Evolutionary conservation across 2,797 vertebrate species (phyloP).

Genomic region (Melanogrammus aeglefinus): DNA sequence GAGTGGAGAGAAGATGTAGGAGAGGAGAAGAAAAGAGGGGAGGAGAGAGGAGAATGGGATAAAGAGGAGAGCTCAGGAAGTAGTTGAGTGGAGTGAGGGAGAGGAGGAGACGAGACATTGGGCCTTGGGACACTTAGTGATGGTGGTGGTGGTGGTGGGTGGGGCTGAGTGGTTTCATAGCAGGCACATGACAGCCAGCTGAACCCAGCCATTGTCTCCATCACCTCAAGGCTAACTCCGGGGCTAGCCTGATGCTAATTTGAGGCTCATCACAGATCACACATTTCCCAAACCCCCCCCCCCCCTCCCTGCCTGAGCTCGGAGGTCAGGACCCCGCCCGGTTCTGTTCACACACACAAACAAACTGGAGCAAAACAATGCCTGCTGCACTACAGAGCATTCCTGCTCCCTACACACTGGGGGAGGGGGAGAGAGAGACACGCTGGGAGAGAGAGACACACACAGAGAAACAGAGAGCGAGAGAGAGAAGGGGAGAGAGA

Average conservation of each 20-base stretch:
- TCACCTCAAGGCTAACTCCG: slow-evolving; percentile 7
- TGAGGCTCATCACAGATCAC: slow-evolving; percentile 46
- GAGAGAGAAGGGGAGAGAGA: background rate
- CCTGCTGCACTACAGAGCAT: slow-evolving; percentile 39
- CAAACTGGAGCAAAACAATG: slow-evolving; percentile 66
- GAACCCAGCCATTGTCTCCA: slow-evolving; percentile 27
- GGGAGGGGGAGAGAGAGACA: slow-evolving; percentile 33
- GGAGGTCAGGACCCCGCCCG: slow-evolving; percentile 63
- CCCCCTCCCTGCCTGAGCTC: background rate
- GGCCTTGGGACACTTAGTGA: background rate
- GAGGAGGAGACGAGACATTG: background rate
- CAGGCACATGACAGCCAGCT: slow-evolving; percentile 15
- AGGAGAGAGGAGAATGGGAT: background rate
- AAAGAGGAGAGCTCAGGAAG: too few relatives aligned
- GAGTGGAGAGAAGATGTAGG: background rate
- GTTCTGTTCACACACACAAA: slow-evolving; percentile 57
- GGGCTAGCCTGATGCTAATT: slow-evolving; percentile 16
- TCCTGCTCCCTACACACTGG: slow-evolving; percentile 40
- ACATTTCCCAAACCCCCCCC: slow-evolving; percentile 56
- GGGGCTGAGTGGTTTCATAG: background rate
- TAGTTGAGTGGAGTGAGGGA: too few relatives aligned
- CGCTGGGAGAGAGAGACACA: slow-evolving; percentile 22
- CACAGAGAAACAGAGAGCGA: slow-evolving; percentile 4
- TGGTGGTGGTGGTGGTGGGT: background rate
- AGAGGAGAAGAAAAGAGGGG: background rate